Evolutionary conservation across 2,113 vertebrate genomes (phyloP), one percentile per base, ranked within the genome.

Genomic region (Myotis yumanensis): DNA sequence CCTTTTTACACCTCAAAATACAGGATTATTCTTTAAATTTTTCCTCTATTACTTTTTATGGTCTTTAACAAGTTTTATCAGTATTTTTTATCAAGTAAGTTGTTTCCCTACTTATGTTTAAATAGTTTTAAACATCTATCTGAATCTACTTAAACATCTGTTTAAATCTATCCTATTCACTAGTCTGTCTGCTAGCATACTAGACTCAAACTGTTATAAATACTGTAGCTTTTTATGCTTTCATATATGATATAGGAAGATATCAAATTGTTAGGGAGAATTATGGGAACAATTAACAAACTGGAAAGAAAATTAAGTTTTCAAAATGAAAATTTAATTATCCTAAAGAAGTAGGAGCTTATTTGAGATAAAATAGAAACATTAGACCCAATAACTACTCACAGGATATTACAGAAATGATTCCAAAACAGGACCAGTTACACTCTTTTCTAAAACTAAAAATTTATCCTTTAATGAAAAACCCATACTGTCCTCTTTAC

Each of bases 301-400:
- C 11, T 80, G 80, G 30, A 91, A 89, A 93, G 46, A 62, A 71
- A 69, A 68, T 35, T 71, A 32, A 75, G 40, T 71, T 87, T 82
- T 89, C 54, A 81, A 87, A 94, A 89, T 85, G 30, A 90, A 79
- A 30, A 95, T 64, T 66, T 87, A 83, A 84, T 87, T n/a, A 90
- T 46, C 46, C 25, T 64, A 71, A 94, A 90, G 35, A 83, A 62
- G 37, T 90, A 90, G 66, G 43, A 83, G 20, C 6, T 93, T 51
- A 90, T 54, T 54, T 93, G 40, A 87, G 15, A 52, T 40, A 87
- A 18, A 48, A 7, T n/a, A 32, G 14, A 87, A 90, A 79, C 52
- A 92, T 7, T 2, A 66, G 51, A n/a, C 11, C 3, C n/a, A 5
- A n/a, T n/a, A 68, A 86, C 10, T 71, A 54, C 8, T 72, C 43